A percentile compares a stretch with the other conserved stretches of the same genome.
phyloP scores from a whole-genome alignment of 2,888 invertebrate species.

The Leucozona laternaria region DNA sequence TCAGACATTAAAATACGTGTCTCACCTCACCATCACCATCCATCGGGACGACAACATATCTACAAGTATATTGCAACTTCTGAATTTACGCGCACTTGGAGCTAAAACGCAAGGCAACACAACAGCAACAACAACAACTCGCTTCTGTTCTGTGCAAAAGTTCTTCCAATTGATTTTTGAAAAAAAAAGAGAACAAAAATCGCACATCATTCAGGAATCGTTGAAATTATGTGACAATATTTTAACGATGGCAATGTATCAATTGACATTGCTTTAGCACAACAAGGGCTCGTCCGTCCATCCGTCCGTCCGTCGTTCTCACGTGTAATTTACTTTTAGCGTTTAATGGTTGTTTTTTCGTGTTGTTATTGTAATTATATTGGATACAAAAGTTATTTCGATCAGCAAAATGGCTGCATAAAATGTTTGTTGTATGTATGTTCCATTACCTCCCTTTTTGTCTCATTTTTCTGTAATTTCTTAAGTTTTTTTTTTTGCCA shows the following conservation, averaged over 20 bases:
- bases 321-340: slow-evolving; percentile 59
- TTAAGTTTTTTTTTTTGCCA: slow-evolving; percentile 8
- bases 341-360: slow-evolving; percentile 48
- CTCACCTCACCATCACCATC: neutral
- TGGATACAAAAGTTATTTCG: slow-evolving; percentile 76
- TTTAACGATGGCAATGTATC: slow-evolving; percentile 77
- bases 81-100: slow-evolving; percentile 14
- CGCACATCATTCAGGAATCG: slow-evolving; percentile 65
- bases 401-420: slow-evolving; percentile 59
- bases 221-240: slow-evolving; percentile 78
- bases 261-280: slow-evolving; percentile 60
- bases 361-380: slow-evolving; percentile 23
- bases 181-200: slow-evolving; percentile 20
- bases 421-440: slow-evolving; percentile 60
- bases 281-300: neutral
- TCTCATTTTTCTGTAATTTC: neutral
- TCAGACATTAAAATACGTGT: slow-evolving; percentile 70
- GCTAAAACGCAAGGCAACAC: neutral
- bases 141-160: neutral
- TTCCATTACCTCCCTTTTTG: slow-evolving; percentile 14
- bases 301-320: slow-evolving; percentile 44
- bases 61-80: slow-evolving; percentile 22
- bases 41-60: neutral
- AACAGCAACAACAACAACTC: neutral
- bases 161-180: slow-evolving; percentile 59